A percentile compares a stretch with the other conserved stretches of the same genome.
These are phyloP conservation scores for Acromyrmex heyeri DNA, from an alignment of 1,140 invertebrate genomes.

Conservation along the genomic window DNA sequence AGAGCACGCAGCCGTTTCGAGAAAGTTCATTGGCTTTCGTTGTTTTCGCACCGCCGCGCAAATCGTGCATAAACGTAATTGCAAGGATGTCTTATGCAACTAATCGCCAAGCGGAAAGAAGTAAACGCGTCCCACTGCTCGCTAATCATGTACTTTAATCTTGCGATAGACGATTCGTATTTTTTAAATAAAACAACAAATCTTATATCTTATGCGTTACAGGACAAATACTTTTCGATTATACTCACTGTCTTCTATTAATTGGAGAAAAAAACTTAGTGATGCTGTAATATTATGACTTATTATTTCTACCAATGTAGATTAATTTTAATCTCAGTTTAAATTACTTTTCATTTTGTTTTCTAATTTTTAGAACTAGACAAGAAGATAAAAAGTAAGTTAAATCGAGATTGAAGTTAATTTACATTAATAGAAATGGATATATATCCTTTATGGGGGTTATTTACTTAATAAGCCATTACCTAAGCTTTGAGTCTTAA, in stretches of 20 bases:
- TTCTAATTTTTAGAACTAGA: too few species aligned
- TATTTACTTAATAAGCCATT: too few species aligned
- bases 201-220: background rate
- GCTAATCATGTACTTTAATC: background rate
- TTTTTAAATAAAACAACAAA: background rate
- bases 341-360: too few species aligned
- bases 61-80: constrained; percentile 32
- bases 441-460: too few species aligned
- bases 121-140: background rate
- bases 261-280: background rate
- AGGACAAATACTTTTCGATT: background rate
- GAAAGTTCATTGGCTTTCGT: constrained; percentile 36
- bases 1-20: constrained; percentile 59
- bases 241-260: background rate
- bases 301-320: too few species aligned
- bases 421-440: too few species aligned
- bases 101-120: constrained; percentile 6
- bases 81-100: constrained; percentile 50
- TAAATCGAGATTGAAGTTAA: too few species aligned
- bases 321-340: too few species aligned
- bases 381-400: too few species aligned
- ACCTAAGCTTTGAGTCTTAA: too few species aligned
- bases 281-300: background rate
- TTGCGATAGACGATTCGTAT: background rate
- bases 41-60: constrained; percentile 3